Evolutionary conservation across 2,113 vertebrate species (phyloP).

Genomic region (Shinisaurus crocodilurus): DNA sequence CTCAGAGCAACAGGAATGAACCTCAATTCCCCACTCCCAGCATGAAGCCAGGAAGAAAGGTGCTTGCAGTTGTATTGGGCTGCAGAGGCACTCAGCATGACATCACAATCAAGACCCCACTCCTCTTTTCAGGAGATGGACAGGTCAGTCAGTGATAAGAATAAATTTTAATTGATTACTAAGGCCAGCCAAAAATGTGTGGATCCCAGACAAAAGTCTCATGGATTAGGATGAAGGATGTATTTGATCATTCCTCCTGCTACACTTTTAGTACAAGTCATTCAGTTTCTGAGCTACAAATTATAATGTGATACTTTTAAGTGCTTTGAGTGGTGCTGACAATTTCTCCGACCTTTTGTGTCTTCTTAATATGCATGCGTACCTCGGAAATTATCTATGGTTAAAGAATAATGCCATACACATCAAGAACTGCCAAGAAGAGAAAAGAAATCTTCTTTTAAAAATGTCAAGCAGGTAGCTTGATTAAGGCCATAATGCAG

Average conservation of each 20-base stretch:
- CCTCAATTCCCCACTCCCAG: background rate
- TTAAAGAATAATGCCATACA: constrained; percentile 29
- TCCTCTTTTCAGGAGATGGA: background rate
- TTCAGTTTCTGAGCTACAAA: constrained; percentile 14
- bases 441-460: constrained; percentile 6
- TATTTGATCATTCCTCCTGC: constrained; percentile 6
- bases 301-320: constrained; percentile 9
- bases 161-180: background rate
- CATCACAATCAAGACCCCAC: background rate
- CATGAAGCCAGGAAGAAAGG: background rate
- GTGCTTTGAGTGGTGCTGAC: background rate
- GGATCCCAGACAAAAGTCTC: background rate
- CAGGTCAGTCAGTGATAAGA: background rate
- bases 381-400: background rate
- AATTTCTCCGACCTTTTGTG: constrained; percentile 16
- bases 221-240: background rate
- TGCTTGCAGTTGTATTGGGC: background rate
- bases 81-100: background rate
- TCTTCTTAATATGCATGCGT: background rate
- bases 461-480: constrained; percentile 20
- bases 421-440: constrained; percentile 2
- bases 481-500: background rate
- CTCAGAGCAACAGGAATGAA: background rate
- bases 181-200: background rate
- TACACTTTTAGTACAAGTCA: background rate